phyloP scores from a whole-genome alignment of 1,140 invertebrate genomes.

The Cotesia typhae region DNA sequence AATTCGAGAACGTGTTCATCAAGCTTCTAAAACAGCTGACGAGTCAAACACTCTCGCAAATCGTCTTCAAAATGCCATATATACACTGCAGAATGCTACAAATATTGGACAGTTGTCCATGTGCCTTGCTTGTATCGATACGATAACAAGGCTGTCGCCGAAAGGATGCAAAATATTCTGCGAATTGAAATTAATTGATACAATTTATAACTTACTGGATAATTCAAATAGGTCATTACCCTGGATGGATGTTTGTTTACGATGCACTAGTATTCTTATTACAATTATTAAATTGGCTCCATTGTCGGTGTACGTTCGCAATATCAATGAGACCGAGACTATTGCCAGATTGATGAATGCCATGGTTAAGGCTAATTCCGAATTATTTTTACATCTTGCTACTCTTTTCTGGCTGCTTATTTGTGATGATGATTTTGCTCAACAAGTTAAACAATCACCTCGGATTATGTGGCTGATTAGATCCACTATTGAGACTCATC shows the following conservation, averaged over 20 bases:
- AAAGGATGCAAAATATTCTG: conserved; percentile 51
- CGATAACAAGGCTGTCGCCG: conserved; percentile 53
- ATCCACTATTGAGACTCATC: conserved; percentile 30
- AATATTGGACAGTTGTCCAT: conserved; percentile 50
- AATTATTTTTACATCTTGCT: conserved; percentile 47
- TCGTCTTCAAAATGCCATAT: conserved; percentile 44
- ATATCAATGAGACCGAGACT: conserved; percentile 44
- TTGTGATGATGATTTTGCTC: conserved; percentile 39
- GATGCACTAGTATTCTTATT: conserved; percentile 56
- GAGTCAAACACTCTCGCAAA: conserved; percentile 44
- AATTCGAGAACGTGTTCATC: conserved; percentile 63
- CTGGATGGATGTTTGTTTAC: conserved; percentile 53
- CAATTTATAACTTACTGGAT: conserved; percentile 50
- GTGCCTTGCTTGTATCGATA: conserved; percentile 52
- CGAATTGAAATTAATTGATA: conserved; percentile 47
- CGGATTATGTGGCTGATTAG: conserved; percentile 42
- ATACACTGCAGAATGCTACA: conserved; percentile 42
- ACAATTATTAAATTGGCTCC: conserved; percentile 52
- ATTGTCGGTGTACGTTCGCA: conserved; percentile 47
- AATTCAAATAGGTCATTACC: conserved; percentile 58
- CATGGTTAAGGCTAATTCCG: conserved; percentile 39
- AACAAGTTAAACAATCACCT: conserved; percentile 32
- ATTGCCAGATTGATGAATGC: conserved; percentile 46
- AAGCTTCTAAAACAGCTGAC: conserved; percentile 59
- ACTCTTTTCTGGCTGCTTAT: conserved; percentile 48